Base-by-base conservation (phyloP, 2,888 invertebrate genomes). In the Coecobrya sp. region DNA sequence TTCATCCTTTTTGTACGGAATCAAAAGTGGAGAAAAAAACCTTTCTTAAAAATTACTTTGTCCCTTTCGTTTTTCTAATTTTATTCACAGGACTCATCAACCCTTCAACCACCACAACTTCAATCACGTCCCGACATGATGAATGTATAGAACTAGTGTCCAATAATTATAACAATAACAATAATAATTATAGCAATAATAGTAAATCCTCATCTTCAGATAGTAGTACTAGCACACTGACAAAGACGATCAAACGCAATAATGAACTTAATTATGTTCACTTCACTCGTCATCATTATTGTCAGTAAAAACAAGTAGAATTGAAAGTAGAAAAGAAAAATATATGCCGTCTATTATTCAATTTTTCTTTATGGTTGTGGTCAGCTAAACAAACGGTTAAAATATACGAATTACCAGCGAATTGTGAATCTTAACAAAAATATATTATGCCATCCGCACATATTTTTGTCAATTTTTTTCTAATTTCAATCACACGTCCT, bases 71-170 rank as follows among this genome's bases (percentile, higher is more conserved):
- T 70, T 27, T 73, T 73, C 52, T 36, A 7, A 45, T 73, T 86
- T 73, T 55, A 19, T 90, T 81, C 79, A 91, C 91, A 91, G 91
- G 91, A 85, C 86, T 86, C 65, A 91, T 86, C 65, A 91, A 91
- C 81, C 91, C 91, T 86, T 91, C 91, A 81, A 91, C 91, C 42
- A 86, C 91, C 79, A 91, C 91, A 79, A 91, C 91, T 22, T 91
- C 91, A 86, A 86, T 91, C 49, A 91, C 91, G 27, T 91, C 91
- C 76, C 91, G 86, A 10, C 79, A 91, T 36, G 91, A 91, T 52
- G 91, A 91, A 68, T 81, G 91, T 19, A 76, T 91, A 86, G 91
- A 91, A 65, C 68, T 91, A 76, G 76, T 70, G 19, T 49, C 59
- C 68, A 91, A 86, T 68, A 79, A 86, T 86, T 86, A 91, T 86